phyloP scores from a whole-genome alignment of 2,113 vertebrate genomes.

The Chelonoidis abingdonii region DNA sequence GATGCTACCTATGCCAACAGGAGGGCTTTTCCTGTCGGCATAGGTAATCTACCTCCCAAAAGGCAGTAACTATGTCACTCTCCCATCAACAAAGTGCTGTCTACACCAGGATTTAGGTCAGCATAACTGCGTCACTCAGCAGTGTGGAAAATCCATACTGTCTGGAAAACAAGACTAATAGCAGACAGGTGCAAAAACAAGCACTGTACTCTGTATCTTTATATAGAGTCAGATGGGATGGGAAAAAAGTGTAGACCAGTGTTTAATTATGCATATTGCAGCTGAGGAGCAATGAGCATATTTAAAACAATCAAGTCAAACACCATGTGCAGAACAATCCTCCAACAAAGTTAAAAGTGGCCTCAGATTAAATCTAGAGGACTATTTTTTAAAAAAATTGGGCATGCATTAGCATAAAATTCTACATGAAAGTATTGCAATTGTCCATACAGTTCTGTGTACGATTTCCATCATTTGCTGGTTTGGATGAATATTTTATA shows the following conservation, averaged over 20 bases:
- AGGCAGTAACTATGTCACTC: too few species aligned
- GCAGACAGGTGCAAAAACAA: too few species aligned
- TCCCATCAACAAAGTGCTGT: too few species aligned
- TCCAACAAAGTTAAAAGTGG: background rate
- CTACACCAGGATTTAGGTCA: too few species aligned
- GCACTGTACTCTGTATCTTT: background rate
- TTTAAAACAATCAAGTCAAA: background rate
- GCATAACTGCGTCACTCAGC: too few species aligned
- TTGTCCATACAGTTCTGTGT: background rate
- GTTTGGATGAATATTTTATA: background rate
- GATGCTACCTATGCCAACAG: too few species aligned
- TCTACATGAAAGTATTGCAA: background rate
- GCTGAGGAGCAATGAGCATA: background rate
- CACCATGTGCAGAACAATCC: background rate
- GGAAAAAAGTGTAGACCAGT: background rate
- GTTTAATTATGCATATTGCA: background rate
- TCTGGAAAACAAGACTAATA: background rate
- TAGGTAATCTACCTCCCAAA: too few species aligned
- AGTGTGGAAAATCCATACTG: background rate
- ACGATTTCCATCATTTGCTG: background rate
- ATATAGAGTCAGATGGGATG: background rate
- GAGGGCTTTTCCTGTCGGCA: too few species aligned
- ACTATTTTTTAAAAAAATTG: background rate
- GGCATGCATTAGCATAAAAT: background rate
- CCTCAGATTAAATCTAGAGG: background rate